Evolutionary conservation across 2,888 invertebrate genomes (phyloP), one percentile per base, ranked within the genome.

Genomic region (Protula sp.): DNA sequence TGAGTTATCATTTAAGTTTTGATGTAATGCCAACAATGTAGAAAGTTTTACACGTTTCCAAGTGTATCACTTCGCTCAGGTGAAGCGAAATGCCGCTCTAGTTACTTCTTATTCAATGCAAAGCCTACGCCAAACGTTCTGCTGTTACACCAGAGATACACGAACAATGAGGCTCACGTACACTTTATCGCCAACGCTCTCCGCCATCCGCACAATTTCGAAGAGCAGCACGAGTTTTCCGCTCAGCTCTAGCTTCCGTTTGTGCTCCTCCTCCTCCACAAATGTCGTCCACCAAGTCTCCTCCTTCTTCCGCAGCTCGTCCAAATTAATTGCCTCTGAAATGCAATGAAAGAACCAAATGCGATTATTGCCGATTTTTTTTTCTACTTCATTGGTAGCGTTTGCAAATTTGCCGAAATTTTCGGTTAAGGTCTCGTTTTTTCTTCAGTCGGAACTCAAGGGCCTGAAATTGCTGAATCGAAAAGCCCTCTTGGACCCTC

Each of bases 101-200:
- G 45, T 14, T 9, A 9, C 19, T 38, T 38, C 45, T 14, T 19
- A 38, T 38, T 38, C 45, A 50, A n/a, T n/a, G 24, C 14, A 50
- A 50, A 9, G 22, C 14, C 26, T 19, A 53, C 9, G 22, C 26
- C 9, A 27, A 9, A 27, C 19, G 14, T 38, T 27, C 28, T 38
- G 3, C 27, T 28, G 45, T n/a, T 47, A 61, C 87, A 84, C 80
- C n/a, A n/a, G n/a, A n/a, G n/a, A n/a, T n/a, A n/a, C n/a, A n/a
- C n/a, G n/a, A n/a, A n/a, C n/a, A n/a, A n/a, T n/a, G n/a, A n/a
- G n/a, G n/a, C n/a, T n/a, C n/a, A n/a, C n/a, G n/a, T n/a, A 91
- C 89, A 98, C 84, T 85, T 98, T 98, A 78, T 99, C 99, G 0
- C 97, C 98, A 67, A 97, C 93, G 66, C 89, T 86, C 80, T 95